These are phyloP conservation scores for Aurelia sp. DNA, from an alignment of 30 jellyfish, hydroid and myxozoan genomes.

Conservation along the genomic window DNA sequence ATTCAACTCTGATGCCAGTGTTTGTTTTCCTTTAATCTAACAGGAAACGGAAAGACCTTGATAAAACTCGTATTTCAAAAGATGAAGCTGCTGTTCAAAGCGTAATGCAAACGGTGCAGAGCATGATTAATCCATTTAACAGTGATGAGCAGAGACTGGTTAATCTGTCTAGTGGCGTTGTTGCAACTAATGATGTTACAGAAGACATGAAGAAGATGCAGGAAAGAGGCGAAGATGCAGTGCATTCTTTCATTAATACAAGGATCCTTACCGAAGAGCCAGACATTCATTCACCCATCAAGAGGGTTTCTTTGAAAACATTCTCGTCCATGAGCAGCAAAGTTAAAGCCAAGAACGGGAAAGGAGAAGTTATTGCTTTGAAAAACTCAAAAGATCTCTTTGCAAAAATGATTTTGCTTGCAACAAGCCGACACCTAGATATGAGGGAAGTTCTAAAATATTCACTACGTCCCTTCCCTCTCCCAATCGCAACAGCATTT, in stretches of 20 bases:
- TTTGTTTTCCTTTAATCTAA: not conserved
- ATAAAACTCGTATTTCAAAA: constrained; percentile 29
- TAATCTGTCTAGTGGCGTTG: constrained; percentile 11
- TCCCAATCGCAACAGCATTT: constrained; percentile 28
- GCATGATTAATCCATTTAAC: constrained; percentile 35
- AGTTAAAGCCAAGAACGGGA: constrained; percentile 8
- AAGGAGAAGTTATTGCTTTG: constrained; percentile 46
- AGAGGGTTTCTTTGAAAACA: constrained; percentile 12
- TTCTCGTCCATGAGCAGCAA: constrained; percentile 17
- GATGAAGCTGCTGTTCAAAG: constrained; percentile 21
- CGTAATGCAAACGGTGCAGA: constrained; percentile 23
- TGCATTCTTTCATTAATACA: not conserved
- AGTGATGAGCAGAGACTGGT: constrained; percentile 1
- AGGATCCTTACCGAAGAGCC: constrained; percentile 30
- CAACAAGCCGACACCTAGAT: constrained; percentile 53
- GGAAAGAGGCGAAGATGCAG: constrained; percentile 39
- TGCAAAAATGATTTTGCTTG: constrained; percentile 65
- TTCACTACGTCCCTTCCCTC: constrained; percentile 29
- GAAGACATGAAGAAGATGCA: constrained; percentile 38
- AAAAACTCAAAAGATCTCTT: constrained; percentile 47
- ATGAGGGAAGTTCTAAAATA: constrained; percentile 47
- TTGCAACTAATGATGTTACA: constrained; percentile 25
- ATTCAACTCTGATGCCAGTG: not conserved
- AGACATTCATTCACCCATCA: constrained; percentile 17
- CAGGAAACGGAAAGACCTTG: constrained; percentile 40